Conservation (phyloP, 2,113 vertebrate genomes). For the Anhinga rufa region DNA sequence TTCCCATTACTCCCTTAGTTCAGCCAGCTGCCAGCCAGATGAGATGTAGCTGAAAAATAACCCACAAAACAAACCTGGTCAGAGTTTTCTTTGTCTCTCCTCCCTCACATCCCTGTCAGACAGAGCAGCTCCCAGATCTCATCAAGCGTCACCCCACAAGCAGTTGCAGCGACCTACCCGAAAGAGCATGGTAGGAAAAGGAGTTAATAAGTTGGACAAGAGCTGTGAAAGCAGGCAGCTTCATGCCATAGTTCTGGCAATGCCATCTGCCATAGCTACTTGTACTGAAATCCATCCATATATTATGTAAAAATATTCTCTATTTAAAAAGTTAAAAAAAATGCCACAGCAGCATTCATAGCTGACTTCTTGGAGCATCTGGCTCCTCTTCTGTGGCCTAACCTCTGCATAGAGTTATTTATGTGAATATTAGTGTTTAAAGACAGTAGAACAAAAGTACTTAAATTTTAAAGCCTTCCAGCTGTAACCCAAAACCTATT, state of each 20-base stretch:
- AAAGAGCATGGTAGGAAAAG: not conserved
- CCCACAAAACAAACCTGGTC: not conserved
- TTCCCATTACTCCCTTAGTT: not conserved
- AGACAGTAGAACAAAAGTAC: not conserved
- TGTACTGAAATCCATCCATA: not conserved
- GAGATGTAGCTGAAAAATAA: not conserved
- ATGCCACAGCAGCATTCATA: not conserved
- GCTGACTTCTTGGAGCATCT: not conserved
- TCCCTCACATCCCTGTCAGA: not conserved
- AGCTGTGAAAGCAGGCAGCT: not conserved
- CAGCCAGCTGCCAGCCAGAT: not conserved
- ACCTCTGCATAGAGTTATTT: not conserved
- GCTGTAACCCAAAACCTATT: not conserved
- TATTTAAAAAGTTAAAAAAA: no score
- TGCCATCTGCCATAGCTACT: not conserved
- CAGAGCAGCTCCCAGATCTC: not conserved
- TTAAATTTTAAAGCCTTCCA: not conserved
- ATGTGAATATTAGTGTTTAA: not conserved
- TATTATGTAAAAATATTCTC: not conserved
- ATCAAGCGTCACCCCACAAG: not conserved
- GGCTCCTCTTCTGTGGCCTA: not conserved
- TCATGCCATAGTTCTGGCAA: not conserved
- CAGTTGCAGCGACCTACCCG: rapidly evolving
- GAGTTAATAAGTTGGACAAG: not conserved
- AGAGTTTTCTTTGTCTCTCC: not conserved